A percentile compares a stretch with the other conserved stretches of the same genome.
These are phyloP conservation scores for Gortyna flavago DNA, from an alignment of 2,888 invertebrate genomes.

Conservation along the genomic window DNA sequence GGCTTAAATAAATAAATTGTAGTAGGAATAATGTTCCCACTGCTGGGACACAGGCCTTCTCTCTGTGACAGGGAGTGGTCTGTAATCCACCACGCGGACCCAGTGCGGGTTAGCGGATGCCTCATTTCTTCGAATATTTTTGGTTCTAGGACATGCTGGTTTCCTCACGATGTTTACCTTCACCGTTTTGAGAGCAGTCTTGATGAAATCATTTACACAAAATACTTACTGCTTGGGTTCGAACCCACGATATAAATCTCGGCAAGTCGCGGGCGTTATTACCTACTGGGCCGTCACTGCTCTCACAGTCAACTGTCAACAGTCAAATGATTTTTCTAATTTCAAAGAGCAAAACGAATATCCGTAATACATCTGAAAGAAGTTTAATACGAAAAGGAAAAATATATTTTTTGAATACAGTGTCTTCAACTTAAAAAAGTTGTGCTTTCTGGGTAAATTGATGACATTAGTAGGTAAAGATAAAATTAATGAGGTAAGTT, in stretches of 20 bases:
- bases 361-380: neutral
- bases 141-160: neutral
- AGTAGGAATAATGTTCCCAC: neutral
- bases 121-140: neutral
- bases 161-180: neutral
- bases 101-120: neutral
- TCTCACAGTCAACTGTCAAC: too few species aligned
- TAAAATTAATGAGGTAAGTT: conserved; percentile 7
- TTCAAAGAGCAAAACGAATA: neutral
- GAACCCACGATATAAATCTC: neutral
- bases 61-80: neutral
- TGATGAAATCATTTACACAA: neutral
- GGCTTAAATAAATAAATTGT: too few species aligned
- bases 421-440: neutral
- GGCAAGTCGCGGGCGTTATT: neutral
- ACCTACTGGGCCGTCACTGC: too few species aligned
- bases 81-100: neutral
- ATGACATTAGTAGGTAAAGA: neutral
- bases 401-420: neutral
- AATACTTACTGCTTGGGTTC: neutral
- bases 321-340: too few species aligned
- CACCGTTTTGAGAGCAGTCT: neutral
- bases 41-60: neutral
- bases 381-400: neutral
- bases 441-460: neutral